Evolutionary conservation across 1,140 invertebrate species (phyloP).

Genomic region (Bursaphelenchus mucronatus): DNA sequence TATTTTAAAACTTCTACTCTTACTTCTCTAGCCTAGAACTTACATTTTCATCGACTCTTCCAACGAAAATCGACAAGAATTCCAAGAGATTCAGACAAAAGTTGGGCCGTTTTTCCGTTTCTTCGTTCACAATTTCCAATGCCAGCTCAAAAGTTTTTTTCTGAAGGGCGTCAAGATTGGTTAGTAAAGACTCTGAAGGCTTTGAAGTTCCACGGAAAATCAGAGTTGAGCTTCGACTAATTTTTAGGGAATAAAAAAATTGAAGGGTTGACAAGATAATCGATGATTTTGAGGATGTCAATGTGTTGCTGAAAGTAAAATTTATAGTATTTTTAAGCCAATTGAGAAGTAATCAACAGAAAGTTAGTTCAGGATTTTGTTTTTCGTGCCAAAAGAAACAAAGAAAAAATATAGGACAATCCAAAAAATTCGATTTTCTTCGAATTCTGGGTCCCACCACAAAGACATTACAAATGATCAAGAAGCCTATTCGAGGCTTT

Average conservation of each 20-base stretch:
- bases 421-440: too few relatives aligned
- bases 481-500: neutral
- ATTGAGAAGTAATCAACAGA: too few relatives aligned
- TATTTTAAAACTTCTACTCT: neutral
- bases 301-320: too few relatives aligned
- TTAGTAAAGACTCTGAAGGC: neutral
- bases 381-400: too few relatives aligned
- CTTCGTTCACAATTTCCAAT: neutral
- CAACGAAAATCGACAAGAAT: constrained; percentile 1
- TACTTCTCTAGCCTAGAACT: neutral
- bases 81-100: constrained; percentile 13
- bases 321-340: too few relatives aligned
- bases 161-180: neutral
- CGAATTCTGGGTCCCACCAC: too few relatives aligned
- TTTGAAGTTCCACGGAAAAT: constrained; percentile 6
- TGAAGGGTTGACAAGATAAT: neutral
- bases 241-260: constrained; percentile 14
- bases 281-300: neutral
- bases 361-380: too few relatives aligned
- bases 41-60: constrained; percentile 11
- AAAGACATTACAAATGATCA: too few relatives aligned
- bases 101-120: neutral
- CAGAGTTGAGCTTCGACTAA: neutral
- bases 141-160: neutral
- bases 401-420: too few relatives aligned